A percentile compares a stretch with the other conserved stretches of the same genome.
Conservation (phyloP, 2,797 vertebrate species). For the Lacerta agilis region DNA sequence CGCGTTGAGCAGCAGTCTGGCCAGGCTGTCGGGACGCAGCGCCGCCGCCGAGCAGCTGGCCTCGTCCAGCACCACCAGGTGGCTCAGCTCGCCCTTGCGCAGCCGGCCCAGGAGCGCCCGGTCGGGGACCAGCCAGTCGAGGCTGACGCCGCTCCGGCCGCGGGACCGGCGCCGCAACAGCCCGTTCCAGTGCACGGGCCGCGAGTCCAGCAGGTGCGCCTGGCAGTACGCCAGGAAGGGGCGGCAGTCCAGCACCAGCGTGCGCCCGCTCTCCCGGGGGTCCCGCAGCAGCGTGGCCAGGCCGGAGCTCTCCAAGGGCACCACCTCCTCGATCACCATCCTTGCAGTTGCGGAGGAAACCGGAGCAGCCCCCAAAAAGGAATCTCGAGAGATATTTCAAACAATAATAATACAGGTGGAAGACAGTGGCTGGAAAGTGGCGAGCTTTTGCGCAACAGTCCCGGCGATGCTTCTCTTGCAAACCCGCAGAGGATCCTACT, state of each 20-base stretch:
- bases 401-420: no score
- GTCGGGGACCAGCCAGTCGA: conserved; percentile 87
- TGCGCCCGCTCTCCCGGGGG: conserved; percentile 65
- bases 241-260: conserved; percentile 86
- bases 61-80: conserved; percentile 86
- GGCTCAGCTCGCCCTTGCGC: conserved; percentile 77
- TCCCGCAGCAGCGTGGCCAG: conserved; percentile 65
- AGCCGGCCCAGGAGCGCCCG: conserved; percentile 80
- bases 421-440: no score
- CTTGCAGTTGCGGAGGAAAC: not conserved
- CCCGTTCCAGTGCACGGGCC: conserved; percentile 88
- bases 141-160: conserved; percentile 74
- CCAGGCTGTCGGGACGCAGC: conserved; percentile 80
- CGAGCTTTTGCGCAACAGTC: not conserved
- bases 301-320: conserved; percentile 51
- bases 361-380: no score
- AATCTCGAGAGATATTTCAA: no score
- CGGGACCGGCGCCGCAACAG: conserved; percentile 85
- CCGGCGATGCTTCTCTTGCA: not conserved
- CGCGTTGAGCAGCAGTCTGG: conserved; percentile 80
- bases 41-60: conserved; percentile 72
- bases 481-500: not conserved
- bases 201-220: conserved; percentile 80
- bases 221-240: conserved; percentile 85
- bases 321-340: conserved; percentile 60